Conservation (phyloP, 2,888 invertebrate species). For the Linyphia triangularis region DNA sequence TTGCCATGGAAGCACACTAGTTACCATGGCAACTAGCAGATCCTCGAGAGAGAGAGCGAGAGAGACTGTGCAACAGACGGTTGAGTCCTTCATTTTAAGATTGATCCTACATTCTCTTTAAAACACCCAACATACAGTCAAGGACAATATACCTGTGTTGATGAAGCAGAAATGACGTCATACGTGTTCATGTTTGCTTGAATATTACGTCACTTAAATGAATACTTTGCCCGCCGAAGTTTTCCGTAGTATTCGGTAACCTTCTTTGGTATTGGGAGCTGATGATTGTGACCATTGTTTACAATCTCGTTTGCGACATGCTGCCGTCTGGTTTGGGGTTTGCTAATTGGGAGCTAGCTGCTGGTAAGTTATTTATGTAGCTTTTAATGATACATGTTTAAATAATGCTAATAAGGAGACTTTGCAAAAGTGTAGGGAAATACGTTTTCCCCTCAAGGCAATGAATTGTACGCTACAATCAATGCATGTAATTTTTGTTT, state of each 20-base stretch:
- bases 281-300: slow-evolving; percentile 45
- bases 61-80: slow-evolving; percentile 45
- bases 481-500: too few relatives aligned
- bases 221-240: background rate
- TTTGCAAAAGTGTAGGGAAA: too few relatives aligned
- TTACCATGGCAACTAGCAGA: slow-evolving; percentile 40
- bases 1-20: slow-evolving; percentile 22
- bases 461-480: too few relatives aligned
- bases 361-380: slow-evolving; percentile 51
- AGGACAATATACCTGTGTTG: slow-evolving; percentile 45
- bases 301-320: slow-evolving; percentile 43
- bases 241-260: background rate
- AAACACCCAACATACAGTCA: slow-evolving; percentile 32
- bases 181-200: background rate
- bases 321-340: slow-evolving; percentile 59
- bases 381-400: too few relatives aligned
- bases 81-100: slow-evolving; percentile 58
- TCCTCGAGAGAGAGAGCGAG: too few relatives aligned
- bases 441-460: too few relatives aligned
- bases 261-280: slow-evolving; percentile 9
- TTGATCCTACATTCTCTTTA: slow-evolving; percentile 52
- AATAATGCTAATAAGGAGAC: too few relatives aligned
- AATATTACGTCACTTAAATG: background rate
- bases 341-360: slow-evolving; percentile 58
- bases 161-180: slow-evolving; percentile 32